Evolutionary conservation across 2,888 invertebrate species (phyloP).

Genomic region (Agrilus cyanescens): DNA sequence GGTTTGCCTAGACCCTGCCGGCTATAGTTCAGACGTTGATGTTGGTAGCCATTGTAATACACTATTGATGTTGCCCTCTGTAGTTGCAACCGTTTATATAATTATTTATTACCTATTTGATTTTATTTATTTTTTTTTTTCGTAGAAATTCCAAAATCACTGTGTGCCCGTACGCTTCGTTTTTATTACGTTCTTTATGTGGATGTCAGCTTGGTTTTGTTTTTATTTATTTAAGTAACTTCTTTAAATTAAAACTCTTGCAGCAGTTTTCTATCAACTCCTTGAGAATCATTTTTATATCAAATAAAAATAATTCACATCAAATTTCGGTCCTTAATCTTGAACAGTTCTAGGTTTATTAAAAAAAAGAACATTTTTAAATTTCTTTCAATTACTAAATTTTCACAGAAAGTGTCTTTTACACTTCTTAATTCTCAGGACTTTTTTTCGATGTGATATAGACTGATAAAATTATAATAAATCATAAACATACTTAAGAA

Average conservation of each 20-base stretch:
- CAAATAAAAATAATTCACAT: too few relatives aligned
- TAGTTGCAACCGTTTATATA: neutral
- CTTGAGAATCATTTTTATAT: too few relatives aligned
- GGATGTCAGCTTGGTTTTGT: constrained; percentile 35
- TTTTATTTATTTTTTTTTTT: constrained; percentile 6
- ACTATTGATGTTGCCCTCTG: neutral
- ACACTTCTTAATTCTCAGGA: too few relatives aligned
- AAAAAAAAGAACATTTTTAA: too few relatives aligned
- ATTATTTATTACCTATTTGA: constrained; percentile 3
- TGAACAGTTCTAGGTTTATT: too few relatives aligned
- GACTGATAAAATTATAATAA: too few relatives aligned
- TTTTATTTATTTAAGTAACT: constrained; percentile 16
- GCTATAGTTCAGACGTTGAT: constrained; percentile 64
- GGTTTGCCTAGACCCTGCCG: constrained; percentile 63
- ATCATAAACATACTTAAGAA: too few relatives aligned
- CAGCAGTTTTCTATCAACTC: too few relatives aligned
- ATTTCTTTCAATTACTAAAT: too few relatives aligned
- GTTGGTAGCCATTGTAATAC: constrained; percentile 41
- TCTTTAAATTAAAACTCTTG: constrained; percentile 1
- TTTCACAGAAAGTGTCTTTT: too few relatives aligned
- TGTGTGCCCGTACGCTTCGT: constrained; percentile 8
- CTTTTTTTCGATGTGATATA: too few relatives aligned
- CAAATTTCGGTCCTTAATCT: neutral
- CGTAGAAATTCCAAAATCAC: constrained; percentile 4
- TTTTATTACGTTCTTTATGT: constrained; percentile 16